phyloP scores from a whole-genome alignment of 53 echinoderm and acorn worm genomes.

The Astropecten irregularis region DNA sequence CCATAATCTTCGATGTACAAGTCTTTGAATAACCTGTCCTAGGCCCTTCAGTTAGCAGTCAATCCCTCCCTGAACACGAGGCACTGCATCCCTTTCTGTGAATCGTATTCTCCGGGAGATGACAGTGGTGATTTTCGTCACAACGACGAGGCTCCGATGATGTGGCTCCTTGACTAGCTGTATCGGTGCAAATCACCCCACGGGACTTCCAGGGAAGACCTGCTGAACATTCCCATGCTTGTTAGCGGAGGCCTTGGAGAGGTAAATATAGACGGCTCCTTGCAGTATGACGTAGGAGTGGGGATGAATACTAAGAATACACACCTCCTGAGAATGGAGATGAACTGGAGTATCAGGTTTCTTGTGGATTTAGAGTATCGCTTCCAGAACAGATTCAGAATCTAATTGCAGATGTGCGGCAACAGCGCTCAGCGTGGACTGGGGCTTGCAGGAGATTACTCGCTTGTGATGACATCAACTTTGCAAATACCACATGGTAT shows the following conservation, averaged over 20 bases:
- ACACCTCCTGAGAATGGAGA: background rate
- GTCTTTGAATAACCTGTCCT: background rate
- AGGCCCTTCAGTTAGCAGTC: slow-evolving; percentile 14
- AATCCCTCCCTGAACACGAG: slow-evolving; percentile 23
- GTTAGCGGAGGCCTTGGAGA: slow-evolving; percentile 27
- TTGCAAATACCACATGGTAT: too few species aligned
- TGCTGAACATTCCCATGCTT: slow-evolving; percentile 1
- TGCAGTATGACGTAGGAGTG: slow-evolving; percentile 24
- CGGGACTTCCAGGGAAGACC: background rate
- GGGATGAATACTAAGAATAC: slow-evolving; percentile 35
- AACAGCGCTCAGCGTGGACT: background rate
- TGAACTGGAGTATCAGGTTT: slow-evolving; percentile 22
- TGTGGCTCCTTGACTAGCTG: background rate
- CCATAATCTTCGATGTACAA: background rate
- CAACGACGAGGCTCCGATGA: too few species aligned
- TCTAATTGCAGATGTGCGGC: slow-evolving; percentile 8
- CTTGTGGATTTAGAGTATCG: slow-evolving; percentile 28
- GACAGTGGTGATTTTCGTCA: too few species aligned
- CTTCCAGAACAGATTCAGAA: slow-evolving; percentile 18
- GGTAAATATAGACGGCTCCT: slow-evolving; percentile 32
- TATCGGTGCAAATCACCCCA: slow-evolving; percentile 35
- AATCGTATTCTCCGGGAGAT: too few species aligned
- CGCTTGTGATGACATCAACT: too few species aligned
- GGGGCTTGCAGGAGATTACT: background rate
- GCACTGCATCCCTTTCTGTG: too few species aligned